Evolutionary conservation across 2,113 vertebrate species (phyloP).

Genomic region (Cololabis saira): DNA sequence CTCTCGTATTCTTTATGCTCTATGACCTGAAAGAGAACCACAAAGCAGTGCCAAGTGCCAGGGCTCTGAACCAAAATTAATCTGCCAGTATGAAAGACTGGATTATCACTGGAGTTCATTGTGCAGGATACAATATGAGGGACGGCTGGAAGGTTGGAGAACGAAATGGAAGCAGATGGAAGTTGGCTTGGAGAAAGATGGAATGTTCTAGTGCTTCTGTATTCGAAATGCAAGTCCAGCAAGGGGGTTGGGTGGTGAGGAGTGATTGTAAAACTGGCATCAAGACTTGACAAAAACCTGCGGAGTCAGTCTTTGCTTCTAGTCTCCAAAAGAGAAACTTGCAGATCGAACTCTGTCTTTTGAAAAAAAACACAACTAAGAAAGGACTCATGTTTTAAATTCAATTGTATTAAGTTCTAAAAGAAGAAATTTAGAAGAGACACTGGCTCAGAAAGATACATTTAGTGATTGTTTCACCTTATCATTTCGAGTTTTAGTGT

Average conservation of each 20-base stretch:
- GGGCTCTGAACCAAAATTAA: slow-evolving; percentile 71
- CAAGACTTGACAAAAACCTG: slow-evolving; percentile 22
- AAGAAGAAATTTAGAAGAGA: too few relatives aligned
- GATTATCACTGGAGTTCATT: slow-evolving; percentile 67
- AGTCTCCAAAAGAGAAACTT: slow-evolving; percentile 17
- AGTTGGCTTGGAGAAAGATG: slow-evolving; percentile 7
- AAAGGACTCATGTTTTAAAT: neutral
- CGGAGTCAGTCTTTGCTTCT: slow-evolving; percentile 4
- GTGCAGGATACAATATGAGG: slow-evolving; percentile 41
- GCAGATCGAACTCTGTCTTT: neutral
- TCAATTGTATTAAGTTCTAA: neutral
- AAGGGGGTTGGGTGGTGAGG: slow-evolving; percentile 28
- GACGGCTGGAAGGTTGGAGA: slow-evolving; percentile 15
- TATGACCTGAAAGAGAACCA: slow-evolving; percentile 47
- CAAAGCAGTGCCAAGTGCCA: slow-evolving; percentile 49
- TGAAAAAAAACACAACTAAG: neutral
- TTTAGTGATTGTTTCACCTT: too few relatives aligned
- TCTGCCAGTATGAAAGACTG: slow-evolving; percentile 72
- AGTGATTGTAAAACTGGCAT: slow-evolving; percentile 14
- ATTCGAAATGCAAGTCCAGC: slow-evolving; percentile 43
- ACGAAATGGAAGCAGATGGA: slow-evolving; percentile 16
- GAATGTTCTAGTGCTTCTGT: slow-evolving; percentile 36
- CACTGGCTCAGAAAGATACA: too few relatives aligned
- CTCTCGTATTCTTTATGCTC: slow-evolving; percentile 49
- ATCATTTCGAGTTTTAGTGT: too few relatives aligned